These are phyloP conservation scores for Trichopoda pennipes DNA, from an alignment of 2,888 invertebrate species.

Conservation along the genomic window DNA sequence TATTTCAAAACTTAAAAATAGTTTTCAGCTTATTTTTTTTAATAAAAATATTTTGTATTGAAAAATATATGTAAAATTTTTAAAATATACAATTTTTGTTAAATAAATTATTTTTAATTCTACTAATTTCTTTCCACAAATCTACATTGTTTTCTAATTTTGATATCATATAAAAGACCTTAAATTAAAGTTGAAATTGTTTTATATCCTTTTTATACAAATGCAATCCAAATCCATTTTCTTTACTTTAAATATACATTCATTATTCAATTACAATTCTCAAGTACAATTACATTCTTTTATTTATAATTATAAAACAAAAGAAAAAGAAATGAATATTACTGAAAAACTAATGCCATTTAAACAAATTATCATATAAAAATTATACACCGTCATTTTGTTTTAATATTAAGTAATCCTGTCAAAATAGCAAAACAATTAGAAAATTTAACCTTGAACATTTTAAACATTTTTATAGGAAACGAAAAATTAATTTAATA, in stretches of 20 bases:
- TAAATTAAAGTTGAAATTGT: slow-evolving; percentile 49
- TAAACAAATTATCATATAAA: slow-evolving; percentile 2
- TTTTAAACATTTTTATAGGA: no score
- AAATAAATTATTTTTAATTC: slow-evolving; percentile 21
- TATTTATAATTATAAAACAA: no score
- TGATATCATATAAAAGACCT: slow-evolving; percentile 47
- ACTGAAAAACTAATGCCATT: not conserved
- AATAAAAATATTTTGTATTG: slow-evolving; percentile 4
- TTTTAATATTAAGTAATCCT: no score
- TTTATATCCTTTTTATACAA: slow-evolving; percentile 37
- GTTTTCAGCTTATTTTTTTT: not conserved
- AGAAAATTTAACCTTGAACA: no score
- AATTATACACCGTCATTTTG: no score
- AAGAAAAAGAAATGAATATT: slow-evolving; percentile 29
- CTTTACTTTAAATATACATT: slow-evolving; percentile 48
- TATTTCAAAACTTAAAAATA: slow-evolving; percentile 34
- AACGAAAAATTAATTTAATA: no score
- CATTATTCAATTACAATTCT: slow-evolving; percentile 15
- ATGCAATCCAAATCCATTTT: slow-evolving; percentile 57
- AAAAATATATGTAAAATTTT: slow-evolving; percentile 31
- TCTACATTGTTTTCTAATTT: slow-evolving; percentile 47
- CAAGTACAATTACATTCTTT: slow-evolving; percentile 18
- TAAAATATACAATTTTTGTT: slow-evolving; percentile 31
- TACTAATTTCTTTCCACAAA: slow-evolving; percentile 51
- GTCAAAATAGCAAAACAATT: no score